Conservation (phyloP, 2,888 invertebrate species). For the Caenorhabditis zanzibari region DNA sequence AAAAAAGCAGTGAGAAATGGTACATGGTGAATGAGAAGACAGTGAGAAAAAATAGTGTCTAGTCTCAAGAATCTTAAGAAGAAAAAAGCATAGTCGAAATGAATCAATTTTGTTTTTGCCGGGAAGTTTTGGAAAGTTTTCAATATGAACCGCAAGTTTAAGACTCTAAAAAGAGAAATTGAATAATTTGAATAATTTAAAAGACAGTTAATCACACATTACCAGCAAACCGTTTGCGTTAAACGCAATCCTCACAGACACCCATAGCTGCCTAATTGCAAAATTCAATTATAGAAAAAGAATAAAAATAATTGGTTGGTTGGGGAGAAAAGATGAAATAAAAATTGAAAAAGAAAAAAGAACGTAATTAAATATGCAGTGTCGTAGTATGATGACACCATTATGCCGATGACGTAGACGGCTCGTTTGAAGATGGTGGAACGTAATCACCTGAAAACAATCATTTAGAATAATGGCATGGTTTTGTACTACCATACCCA, state of each 20-base stretch:
- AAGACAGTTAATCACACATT: conserved; percentile 51
- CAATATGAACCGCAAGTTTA: background rate
- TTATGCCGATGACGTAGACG: conserved; percentile 22
- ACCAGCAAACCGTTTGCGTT: conserved; percentile 54
- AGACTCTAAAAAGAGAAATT: background rate
- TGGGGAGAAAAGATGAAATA: background rate
- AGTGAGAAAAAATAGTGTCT: no score
- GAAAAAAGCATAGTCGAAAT: no score
- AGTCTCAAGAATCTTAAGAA: no score
- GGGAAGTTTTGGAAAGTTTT: background rate
- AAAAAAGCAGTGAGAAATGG: no score
- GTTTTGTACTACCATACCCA: background rate
- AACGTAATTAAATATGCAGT: background rate
- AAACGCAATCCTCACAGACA: conserved; percentile 39
- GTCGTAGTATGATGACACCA: background rate
- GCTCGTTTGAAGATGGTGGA: conserved; percentile 4
- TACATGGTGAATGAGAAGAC: no score
- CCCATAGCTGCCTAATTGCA: conserved; percentile 46
- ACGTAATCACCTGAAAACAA: conserved; percentile 3
- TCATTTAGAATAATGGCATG: no score
- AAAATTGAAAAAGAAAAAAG: no score
- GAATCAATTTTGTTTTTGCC: background rate
- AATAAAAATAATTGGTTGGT: background rate
- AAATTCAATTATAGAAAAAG: conserved; percentile 45
- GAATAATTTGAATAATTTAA: conserved; percentile 4